Conservation (phyloP, 2,888 invertebrate species). For the Criorhina ranunculi region DNA sequence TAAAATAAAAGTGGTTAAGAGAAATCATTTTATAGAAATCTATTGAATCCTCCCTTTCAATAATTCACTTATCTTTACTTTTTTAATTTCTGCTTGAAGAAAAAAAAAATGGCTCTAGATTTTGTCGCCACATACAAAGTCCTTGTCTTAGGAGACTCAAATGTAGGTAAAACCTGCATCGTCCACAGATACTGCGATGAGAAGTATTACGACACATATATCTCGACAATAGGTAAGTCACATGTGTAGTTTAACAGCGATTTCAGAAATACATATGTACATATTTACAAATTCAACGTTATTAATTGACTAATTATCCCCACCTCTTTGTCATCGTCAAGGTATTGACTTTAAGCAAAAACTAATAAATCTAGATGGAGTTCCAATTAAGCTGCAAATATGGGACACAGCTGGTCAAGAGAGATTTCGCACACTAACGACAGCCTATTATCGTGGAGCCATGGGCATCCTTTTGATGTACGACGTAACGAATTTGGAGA, state of each 20-base stretch:
- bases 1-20: slow-evolving; percentile 22
- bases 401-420: slow-evolving; percentile 94
- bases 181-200: slow-evolving; percentile 96
- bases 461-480: slow-evolving; percentile 97
- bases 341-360: slow-evolving; percentile 96
- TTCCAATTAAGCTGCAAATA: slow-evolving; percentile 89
- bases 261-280: too few species aligned
- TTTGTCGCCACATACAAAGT: slow-evolving; percentile 95
- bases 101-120: slow-evolving; percentile 89
- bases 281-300: slow-evolving; percentile 20
- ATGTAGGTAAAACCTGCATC: slow-evolving; percentile 95
- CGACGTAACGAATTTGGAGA: slow-evolving; percentile 94
- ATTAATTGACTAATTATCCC: slow-evolving; percentile 49
- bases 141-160: slow-evolving; percentile 93
- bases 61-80: not conserved
- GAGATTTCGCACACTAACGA: slow-evolving; percentile 90
- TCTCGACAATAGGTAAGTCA: slow-evolving; percentile 93
- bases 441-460: slow-evolving; percentile 94
- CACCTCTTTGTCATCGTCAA: slow-evolving; percentile 82
- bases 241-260: slow-evolving; percentile 70
- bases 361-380: slow-evolving; percentile 93
- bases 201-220: slow-evolving; percentile 95
- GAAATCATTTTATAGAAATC: not conserved
- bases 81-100: slow-evolving; percentile 19
- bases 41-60: not conserved